A percentile compares a stretch with the other conserved stretches of the same genome.
Conservation (phyloP, 2,888 invertebrate genomes). For the Chymomyza fuscimana region DNA sequence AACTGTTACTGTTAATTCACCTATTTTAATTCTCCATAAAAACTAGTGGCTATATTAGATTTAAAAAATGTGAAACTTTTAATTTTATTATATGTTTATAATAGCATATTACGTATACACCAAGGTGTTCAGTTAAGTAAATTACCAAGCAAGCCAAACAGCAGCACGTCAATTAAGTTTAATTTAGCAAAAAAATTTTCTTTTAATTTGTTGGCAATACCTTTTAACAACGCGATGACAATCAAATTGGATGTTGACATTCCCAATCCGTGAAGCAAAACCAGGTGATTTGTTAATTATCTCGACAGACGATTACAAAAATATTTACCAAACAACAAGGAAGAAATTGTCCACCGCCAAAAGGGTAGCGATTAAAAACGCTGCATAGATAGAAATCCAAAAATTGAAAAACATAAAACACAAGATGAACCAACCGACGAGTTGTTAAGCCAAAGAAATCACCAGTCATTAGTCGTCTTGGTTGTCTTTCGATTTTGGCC, state of each 20-base stretch:
- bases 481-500: background rate
- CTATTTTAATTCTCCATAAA: no score
- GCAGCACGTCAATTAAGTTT: background rate
- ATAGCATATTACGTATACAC: background rate
- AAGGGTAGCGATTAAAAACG: background rate
- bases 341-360: background rate
- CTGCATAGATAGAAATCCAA: background rate
- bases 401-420: background rate
- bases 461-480: background rate
- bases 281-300: slow-evolving; percentile 1
- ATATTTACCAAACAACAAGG: background rate
- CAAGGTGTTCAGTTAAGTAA: background rate
- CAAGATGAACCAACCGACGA: background rate
- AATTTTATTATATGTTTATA: background rate
- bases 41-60: background rate
- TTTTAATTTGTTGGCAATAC: background rate
- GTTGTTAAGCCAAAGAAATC: background rate
- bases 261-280: background rate
- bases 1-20: no score
- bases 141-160: background rate
- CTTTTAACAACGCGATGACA: background rate
- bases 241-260: background rate
- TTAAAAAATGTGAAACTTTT: background rate
- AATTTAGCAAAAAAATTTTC: background rate
- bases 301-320: background rate